These are phyloP conservation scores for Mythimna albipuncta DNA, from an alignment of 2,888 invertebrate genomes.

Conservation along the genomic window DNA sequence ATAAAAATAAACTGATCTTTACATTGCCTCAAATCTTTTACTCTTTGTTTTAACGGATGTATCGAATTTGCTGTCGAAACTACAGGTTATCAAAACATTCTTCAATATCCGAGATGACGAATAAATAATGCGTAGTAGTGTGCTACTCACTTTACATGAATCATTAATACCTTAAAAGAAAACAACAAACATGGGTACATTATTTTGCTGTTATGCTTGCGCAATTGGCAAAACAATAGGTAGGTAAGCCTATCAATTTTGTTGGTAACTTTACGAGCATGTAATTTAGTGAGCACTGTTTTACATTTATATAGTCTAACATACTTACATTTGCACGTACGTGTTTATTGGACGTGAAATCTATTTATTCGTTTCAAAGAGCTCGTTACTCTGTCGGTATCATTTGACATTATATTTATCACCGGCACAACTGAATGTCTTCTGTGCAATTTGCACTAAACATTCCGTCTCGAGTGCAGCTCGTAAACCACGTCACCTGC, in stretches of 20 bases:
- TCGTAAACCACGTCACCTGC: conserved; percentile 76
- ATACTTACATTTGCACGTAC: conserved; percentile 28
- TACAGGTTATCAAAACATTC: conserved; percentile 63
- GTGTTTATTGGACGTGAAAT: conserved; percentile 58
- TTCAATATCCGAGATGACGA: conserved; percentile 56
- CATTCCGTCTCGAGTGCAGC: conserved; percentile 75
- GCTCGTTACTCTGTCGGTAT: conserved; percentile 59
- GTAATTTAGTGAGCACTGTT: conserved; percentile 33
- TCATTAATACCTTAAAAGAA: conserved; percentile 32
- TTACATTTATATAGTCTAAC: conserved; percentile 29
- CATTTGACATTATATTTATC: conserved; percentile 72
- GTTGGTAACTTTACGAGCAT: conserved; percentile 34
- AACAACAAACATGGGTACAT: conserved; percentile 24
- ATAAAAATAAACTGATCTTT: background rate
- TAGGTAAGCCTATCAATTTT: conserved; percentile 33
- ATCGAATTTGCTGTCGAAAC: conserved; percentile 51
- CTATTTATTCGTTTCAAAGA: conserved; percentile 57
- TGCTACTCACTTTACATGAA: conserved; percentile 33
- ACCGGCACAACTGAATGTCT: conserved; percentile 74
- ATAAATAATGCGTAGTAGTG: conserved; percentile 45
- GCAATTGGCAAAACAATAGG: conserved; percentile 35
- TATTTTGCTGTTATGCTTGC: conserved; percentile 38
- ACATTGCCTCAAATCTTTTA: conserved; percentile 20
- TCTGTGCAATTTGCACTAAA: conserved; percentile 76
- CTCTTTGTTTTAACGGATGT: conserved; percentile 59